Conservation (phyloP, 2,888 invertebrate genomes). For the Heliconius charithonia region DNA sequence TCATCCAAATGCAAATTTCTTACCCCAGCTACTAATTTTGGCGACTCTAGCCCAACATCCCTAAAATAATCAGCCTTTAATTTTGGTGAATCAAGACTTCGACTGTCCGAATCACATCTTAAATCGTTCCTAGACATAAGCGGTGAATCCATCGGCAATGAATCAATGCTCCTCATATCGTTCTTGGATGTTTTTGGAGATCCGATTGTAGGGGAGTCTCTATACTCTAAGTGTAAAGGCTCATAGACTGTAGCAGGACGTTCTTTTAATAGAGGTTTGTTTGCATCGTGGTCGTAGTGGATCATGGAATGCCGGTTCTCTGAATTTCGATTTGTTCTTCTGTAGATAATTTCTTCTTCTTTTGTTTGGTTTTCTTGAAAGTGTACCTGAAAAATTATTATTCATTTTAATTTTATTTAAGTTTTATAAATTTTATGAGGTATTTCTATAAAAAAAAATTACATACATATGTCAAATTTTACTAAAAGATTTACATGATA, state of each 20-base stretch:
- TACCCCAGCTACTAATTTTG: slow-evolving; percentile 71
- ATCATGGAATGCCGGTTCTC: slow-evolving; percentile 82
- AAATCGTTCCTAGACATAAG: slow-evolving; percentile 73
- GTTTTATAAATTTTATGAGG: neutral
- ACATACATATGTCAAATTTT: too few relatives aligned
- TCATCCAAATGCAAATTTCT: slow-evolving; percentile 77
- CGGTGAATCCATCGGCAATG: slow-evolving; percentile 76
- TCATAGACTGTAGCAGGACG: slow-evolving; percentile 77
- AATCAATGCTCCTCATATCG: slow-evolving; percentile 74
- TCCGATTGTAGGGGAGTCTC: slow-evolving; percentile 72
- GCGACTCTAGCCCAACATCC: slow-evolving; percentile 72
- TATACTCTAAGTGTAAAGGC: slow-evolving; percentile 75
- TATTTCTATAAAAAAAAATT: too few relatives aligned
- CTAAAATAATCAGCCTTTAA: slow-evolving; percentile 73
- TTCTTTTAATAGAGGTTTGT: slow-evolving; percentile 74
- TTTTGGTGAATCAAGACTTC: slow-evolving; percentile 76
- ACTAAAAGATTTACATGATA: too few relatives aligned
- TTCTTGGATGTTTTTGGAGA: slow-evolving; percentile 76
- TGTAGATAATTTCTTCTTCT: slow-evolving; percentile 72
- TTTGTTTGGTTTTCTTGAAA: slow-evolving; percentile 71
- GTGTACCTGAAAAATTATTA: slow-evolving; percentile 65
- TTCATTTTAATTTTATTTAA: neutral
- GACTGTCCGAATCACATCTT: slow-evolving; percentile 72
- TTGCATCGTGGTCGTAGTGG: slow-evolving; percentile 75
- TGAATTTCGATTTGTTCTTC: slow-evolving; percentile 70